These are phyloP conservation scores for Brotula barbata DNA, from an alignment of 2,797 vertebrate species.

Conservation along the genomic window DNA sequence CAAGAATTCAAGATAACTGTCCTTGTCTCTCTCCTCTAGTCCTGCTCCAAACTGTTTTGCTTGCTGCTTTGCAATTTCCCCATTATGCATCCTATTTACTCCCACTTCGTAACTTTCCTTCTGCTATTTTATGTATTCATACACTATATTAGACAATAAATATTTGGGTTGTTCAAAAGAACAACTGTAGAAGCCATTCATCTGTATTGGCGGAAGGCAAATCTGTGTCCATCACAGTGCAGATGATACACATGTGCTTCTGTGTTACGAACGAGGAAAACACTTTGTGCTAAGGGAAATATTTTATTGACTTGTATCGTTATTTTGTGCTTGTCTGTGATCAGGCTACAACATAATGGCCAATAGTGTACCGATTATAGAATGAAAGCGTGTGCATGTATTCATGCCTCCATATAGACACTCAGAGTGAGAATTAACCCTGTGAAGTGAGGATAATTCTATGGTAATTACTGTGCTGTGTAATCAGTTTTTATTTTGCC, in stretches of 20 bases:
- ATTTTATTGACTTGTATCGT: slow-evolving; percentile 24
- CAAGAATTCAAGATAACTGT: too few relatives aligned
- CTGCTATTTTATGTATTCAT: neutral
- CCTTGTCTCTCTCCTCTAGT: too few relatives aligned
- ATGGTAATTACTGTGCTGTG: slow-evolving; percentile 78
- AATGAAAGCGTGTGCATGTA: neutral
- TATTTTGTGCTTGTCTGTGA: slow-evolving; percentile 3
- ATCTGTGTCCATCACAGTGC: slow-evolving; percentile 9
- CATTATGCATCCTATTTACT: too few relatives aligned
- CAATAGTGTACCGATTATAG: slow-evolving; percentile 29
- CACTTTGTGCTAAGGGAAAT: slow-evolving; percentile 32
- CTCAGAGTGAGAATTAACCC: slow-evolving; percentile 69
- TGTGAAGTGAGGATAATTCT: slow-evolving; percentile 75
- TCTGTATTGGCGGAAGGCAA: slow-evolving; percentile 3
- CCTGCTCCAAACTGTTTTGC: too few relatives aligned
- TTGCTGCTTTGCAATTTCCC: too few relatives aligned
- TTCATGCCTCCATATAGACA: neutral
- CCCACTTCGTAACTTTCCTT: too few relatives aligned
- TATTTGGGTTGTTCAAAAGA: slow-evolving; percentile 2
- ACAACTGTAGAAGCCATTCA: slow-evolving; percentile 11
- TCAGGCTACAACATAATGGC: slow-evolving; percentile 27
- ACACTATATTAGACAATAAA: neutral
- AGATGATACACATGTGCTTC: neutral
- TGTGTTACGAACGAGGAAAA: slow-evolving; percentile 35
- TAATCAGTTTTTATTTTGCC: slow-evolving; percentile 79